Evolutionary conservation across 1,140 invertebrate species (phyloP).

Genomic region (Gryllus bimaculatus): DNA sequence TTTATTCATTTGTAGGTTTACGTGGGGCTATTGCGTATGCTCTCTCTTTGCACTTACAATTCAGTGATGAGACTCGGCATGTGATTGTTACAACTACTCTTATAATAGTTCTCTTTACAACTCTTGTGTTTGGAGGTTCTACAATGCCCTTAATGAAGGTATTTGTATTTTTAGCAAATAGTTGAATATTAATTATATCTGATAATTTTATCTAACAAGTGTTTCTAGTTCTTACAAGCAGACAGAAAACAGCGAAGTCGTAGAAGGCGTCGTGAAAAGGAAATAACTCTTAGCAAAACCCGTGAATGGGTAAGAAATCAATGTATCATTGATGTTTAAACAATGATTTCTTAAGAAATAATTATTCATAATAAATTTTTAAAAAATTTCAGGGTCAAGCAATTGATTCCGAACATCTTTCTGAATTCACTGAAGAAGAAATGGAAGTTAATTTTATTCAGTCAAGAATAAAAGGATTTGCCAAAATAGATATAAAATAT

Average conservation of each 20-base stretch:
- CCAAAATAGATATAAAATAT: constrained; percentile 83
- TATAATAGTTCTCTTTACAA: constrained; percentile 93
- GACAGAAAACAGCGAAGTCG: constrained; percentile 46
- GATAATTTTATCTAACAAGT: neutral
- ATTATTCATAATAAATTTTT: neutral
- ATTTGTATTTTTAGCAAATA: constrained; percentile 20
- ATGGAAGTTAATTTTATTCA: constrained; percentile 64
- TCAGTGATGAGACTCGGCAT: constrained; percentile 85
- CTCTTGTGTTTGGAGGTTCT: constrained; percentile 87
- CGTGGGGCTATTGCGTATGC: constrained; percentile 97
- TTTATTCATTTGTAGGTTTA: constrained; percentile 50
- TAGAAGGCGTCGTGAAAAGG: constrained; percentile 59
- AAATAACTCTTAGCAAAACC: constrained; percentile 90
- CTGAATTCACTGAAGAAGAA: constrained; percentile 92
- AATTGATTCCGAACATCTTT: constrained; percentile 91
- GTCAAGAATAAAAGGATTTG: constrained; percentile 69
- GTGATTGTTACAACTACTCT: constrained; percentile 96
- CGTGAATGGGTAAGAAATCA: constrained; percentile 72
- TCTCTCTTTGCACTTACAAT: constrained; percentile 88
- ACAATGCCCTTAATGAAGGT: constrained; percentile 94
- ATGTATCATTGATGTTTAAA: neutral
- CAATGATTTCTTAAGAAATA: neutral
- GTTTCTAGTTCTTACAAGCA: constrained; percentile 43
- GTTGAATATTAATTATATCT: neutral
- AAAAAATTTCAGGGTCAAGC: constrained; percentile 64